Percentiles rank a stretch among this genome's conserved stretches.
Evolutionary conservation across 2,113 vertebrate species (phyloP).

Genomic region (Meleagris gallopavo): DNA sequence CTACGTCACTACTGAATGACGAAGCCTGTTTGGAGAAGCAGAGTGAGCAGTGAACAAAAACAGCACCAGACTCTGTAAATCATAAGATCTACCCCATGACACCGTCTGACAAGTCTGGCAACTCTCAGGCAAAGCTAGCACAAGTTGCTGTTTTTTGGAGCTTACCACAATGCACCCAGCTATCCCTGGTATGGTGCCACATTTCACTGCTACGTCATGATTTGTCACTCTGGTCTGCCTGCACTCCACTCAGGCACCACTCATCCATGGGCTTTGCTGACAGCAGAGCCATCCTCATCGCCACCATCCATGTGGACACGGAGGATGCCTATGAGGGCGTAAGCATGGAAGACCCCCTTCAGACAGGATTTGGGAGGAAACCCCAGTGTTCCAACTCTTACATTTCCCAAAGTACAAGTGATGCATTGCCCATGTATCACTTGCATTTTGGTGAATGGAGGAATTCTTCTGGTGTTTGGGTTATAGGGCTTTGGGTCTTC

Average conservation of each 20-base stretch:
- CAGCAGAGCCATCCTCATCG: not conserved
- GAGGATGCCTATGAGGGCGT: not conserved
- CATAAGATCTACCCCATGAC: not conserved
- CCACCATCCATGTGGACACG: not conserved
- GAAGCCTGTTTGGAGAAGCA: not conserved
- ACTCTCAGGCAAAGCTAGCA: not conserved
- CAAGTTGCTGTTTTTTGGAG: not conserved
- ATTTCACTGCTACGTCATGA: not conserved
- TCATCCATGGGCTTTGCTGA: not conserved
- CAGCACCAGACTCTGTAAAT: not conserved
- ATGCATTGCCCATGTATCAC: fast-evolving
- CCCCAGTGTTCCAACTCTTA: not conserved
- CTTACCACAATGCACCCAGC: not conserved
- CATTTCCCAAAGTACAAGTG: not conserved
- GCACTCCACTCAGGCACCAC: fast-evolving
- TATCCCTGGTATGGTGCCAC: not conserved
- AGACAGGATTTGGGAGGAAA: not conserved
- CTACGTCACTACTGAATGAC: not conserved
- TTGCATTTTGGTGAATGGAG: not conserved
- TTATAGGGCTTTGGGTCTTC: not conserved
- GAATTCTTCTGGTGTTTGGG: not conserved
- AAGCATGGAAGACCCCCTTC: not conserved
- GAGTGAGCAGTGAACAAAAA: not conserved
- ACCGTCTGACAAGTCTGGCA: not conserved
- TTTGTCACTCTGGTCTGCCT: fast-evolving